Evolutionary conservation across 2,113 vertebrate species (phyloP).

Genomic region (Trematocara variabile): DNA sequence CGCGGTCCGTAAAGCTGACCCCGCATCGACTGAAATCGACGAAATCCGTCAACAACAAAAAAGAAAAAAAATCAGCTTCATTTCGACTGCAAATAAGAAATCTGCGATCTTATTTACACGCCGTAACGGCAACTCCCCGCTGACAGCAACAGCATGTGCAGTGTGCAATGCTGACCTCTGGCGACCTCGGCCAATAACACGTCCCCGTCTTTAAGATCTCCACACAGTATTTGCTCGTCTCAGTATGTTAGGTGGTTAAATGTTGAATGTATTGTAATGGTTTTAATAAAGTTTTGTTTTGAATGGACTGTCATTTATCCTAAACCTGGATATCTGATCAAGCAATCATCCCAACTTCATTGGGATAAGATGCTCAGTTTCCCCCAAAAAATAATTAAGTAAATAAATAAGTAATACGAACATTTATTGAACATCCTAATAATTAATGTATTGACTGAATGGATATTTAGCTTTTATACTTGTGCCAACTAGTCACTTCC

Average conservation of each 20-base stretch:
- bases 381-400: background rate
- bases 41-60: background rate
- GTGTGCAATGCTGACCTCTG: slow-evolving; percentile 53
- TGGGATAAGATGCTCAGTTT: background rate
- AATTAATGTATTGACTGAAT: background rate
- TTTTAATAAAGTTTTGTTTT: background rate
- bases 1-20: background rate
- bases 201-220: background rate
- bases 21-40: background rate
- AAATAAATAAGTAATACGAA: background rate
- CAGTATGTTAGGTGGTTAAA: background rate
- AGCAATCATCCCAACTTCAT: background rate
- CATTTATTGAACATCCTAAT: background rate
- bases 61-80: background rate
- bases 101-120: background rate
- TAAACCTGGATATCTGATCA: background rate
- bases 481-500: background rate
- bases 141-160: background rate
- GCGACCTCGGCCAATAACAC: slow-evolving; percentile 14
- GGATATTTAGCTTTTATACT: background rate
- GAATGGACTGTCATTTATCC: background rate
- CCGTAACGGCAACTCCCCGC: background rate
- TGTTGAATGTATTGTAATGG: background rate
- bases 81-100: background rate
- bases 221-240: background rate